Evolutionary conservation across 1,140 invertebrate species (phyloP).

Genomic region (Tribolium madens): DNA sequence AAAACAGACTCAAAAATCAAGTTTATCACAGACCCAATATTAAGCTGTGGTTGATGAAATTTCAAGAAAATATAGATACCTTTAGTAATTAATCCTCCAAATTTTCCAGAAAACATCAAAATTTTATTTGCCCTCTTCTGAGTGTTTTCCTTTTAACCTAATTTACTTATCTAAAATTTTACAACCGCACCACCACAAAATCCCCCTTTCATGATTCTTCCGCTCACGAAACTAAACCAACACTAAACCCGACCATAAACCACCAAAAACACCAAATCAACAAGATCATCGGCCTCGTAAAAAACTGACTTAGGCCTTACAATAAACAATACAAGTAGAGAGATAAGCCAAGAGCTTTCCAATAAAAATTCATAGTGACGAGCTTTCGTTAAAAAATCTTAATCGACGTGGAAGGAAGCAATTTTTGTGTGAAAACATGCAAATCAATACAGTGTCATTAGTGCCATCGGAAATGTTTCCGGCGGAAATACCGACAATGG

Average conservation of each 20-base stretch:
- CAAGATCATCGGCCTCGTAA: neutral
- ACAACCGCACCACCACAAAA: neutral
- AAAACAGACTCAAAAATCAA: no score
- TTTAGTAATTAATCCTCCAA: neutral
- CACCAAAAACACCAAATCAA: neutral
- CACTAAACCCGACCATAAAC: neutral
- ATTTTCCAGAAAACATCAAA: neutral
- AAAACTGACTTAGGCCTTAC: neutral
- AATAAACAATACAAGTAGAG: neutral
- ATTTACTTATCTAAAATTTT: neutral
- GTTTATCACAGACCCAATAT: no score
- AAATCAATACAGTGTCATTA: neutral
- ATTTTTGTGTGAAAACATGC: neutral
- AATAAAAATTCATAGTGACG: neutral
- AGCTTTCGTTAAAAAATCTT: neutral
- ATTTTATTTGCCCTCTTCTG: neutral
- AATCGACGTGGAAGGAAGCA: neutral
- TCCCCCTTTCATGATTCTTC: neutral
- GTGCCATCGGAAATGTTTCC: neutral
- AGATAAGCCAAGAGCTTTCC: neutral
- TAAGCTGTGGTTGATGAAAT: no score
- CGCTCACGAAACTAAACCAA: neutral
- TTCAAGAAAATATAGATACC: no score
- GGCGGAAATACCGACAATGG: neutral
- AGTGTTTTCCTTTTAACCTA: neutral